Conservation (phyloP, 2,888 invertebrate genomes). For the Eulithis testata region DNA sequence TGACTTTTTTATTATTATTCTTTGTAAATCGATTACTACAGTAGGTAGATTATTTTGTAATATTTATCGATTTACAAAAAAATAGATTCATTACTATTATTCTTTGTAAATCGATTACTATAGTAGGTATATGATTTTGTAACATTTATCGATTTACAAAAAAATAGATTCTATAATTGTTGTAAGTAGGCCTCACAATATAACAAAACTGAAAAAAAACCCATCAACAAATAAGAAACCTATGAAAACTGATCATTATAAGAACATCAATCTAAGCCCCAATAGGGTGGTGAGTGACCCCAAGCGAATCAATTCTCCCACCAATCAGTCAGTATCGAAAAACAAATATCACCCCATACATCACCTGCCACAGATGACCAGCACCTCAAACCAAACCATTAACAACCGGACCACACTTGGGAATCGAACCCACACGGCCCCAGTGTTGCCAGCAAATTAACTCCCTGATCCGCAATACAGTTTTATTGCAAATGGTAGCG, state of each 20-base stretch:
- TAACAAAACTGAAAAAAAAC: no score
- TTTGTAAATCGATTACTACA: no score
- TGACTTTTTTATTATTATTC: no score
- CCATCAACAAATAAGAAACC: no score
- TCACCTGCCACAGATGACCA: constrained; percentile 35
- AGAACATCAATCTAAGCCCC: constrained; percentile 8
- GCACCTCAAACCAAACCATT: constrained; percentile 29
- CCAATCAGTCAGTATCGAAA: constrained; percentile 10
- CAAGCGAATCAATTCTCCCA: constrained; percentile 13
- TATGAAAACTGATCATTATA: background rate
- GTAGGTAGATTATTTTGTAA: no score
- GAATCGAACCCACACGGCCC: constrained; percentile 53
- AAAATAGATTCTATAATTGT: no score
- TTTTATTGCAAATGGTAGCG: constrained; percentile 75
- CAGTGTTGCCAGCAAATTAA: constrained; percentile 64
- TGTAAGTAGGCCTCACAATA: no score
- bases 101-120: no score
- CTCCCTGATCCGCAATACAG: constrained; percentile 68
- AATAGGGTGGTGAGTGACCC: constrained; percentile 9
- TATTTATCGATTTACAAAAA: no score
- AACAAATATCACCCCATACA: constrained; percentile 19
- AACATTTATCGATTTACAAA: no score
- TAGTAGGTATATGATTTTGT: no score
- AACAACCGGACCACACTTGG: constrained; percentile 51
- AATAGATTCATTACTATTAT: no score